Evolutionary conservation across 1,140 invertebrate species (phyloP).

Genomic region (Globodera rostochiensis): DNA sequence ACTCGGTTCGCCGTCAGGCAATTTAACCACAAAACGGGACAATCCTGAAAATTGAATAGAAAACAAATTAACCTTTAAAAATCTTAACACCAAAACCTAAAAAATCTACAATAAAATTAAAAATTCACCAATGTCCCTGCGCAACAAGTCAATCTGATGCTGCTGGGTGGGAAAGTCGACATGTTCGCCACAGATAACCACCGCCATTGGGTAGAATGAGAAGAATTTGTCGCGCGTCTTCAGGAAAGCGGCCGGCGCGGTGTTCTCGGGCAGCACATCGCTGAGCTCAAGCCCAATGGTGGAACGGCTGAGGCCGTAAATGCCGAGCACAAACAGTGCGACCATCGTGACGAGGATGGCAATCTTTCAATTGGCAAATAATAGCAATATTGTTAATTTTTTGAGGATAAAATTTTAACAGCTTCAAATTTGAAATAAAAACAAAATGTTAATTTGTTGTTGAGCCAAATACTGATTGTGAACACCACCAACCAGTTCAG

Average conservation of each 20-base stretch:
- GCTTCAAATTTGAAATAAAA: too few species aligned
- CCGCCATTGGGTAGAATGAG: conserved; percentile 95
- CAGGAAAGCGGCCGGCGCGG: conserved; percentile 85
- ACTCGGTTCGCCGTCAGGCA: conserved; percentile 45
- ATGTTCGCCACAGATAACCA: conserved; percentile 84
- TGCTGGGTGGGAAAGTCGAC: conserved; percentile 96
- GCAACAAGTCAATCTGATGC: conserved; percentile 85
- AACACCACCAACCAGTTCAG: background rate
- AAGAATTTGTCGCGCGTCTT: conserved; percentile 88
- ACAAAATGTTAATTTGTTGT: conserved; percentile 73
- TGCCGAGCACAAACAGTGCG: conserved; percentile 70
- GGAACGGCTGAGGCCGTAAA: conserved; percentile 74
- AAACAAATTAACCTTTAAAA: too few species aligned
- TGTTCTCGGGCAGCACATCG: conserved; percentile 87
- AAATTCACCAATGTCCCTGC: conserved; percentile 77
- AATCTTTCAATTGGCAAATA: conserved; percentile 59
- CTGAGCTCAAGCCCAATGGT: conserved; percentile 83
- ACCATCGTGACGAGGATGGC: conserved; percentile 73
- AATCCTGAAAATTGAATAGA: conserved; percentile 42
- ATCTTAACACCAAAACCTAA: background rate
- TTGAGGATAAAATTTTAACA: background rate
- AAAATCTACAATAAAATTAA: background rate
- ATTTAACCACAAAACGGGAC: conserved; percentile 61
- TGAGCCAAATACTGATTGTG: background rate
- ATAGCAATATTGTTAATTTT: background rate